Base-by-base conservation (phyloP, 2,113 vertebrate species). In the Talpa occidentalis region DNA sequence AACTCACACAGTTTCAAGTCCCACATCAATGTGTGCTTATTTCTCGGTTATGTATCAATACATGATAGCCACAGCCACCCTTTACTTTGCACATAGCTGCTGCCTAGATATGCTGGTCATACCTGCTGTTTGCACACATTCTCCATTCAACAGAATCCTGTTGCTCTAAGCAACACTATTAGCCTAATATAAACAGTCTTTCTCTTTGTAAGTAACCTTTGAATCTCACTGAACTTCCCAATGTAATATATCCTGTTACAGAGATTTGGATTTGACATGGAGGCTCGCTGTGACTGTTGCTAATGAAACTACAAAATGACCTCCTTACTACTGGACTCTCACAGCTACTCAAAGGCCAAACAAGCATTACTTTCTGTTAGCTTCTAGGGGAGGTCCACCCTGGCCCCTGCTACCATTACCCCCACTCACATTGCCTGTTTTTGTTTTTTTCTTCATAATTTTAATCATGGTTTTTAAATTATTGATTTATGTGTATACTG, bases 191-290 rank as follows among this genome's bases (percentile, higher is more conserved):
- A 78, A 95, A 90, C 40, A 56, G 77, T 54, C 69, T 49, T 86
- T 86, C 77, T 91, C 93, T 93, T 90, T 62, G 81, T 59, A 89
- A 89, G 94, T 87, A 93, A 93, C 59, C 96, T 95, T 35, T 95
- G 87, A 91, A 66, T 96, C 79, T 80, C 22, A 56, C 32, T 54
- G 19, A 95, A 83, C 37, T 44, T 56, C 69, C 66, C 32, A 62
- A 15, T 32, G 64, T 6, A 49, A 6, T 42, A 59, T 12, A 42
- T 22, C 30, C 52, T 35, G n/a, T 32, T 72, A 35, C 56, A 92
- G 60, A 87, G 40, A 88, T 56, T 12, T 49, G n/a, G 49, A 35
- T 37, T 15, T 95, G 40, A 64, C 52, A 16, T 2, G 0, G 17
- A 64, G 66, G 69, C 40, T 60, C 30, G 32, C 40, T 7, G 35